These are phyloP conservation scores for Grantiella picta DNA, from an alignment of 2,113 vertebrate species.

Conservation along the genomic window DNA sequence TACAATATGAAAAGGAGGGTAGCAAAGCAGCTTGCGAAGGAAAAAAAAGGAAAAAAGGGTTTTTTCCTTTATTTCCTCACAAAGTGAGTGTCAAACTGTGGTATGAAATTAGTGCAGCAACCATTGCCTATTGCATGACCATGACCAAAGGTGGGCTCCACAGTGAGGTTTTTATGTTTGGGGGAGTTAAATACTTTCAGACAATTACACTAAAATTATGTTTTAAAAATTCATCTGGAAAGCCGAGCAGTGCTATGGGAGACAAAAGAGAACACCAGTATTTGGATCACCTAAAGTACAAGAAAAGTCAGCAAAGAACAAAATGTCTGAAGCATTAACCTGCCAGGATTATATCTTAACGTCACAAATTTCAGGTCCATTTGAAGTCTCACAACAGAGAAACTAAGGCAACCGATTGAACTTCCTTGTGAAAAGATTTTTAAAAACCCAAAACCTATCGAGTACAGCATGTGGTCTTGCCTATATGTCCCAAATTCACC, in stretches of 20 bases:
- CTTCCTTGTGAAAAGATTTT: constrained; percentile 24
- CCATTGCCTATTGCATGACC: not conserved
- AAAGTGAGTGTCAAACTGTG: not conserved
- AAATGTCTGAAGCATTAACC: constrained; percentile 31
- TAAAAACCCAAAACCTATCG: not conserved
- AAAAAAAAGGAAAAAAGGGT: not conserved
- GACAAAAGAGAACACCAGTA: constrained; percentile 24
- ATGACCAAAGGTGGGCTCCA: rapidly evolving
- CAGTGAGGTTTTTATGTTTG: not conserved
- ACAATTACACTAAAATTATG: not conserved
- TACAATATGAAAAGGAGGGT: not conserved
- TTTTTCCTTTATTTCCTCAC: not conserved
- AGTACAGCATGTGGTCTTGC: constrained; percentile 21
- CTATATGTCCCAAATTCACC: constrained; percentile 23
- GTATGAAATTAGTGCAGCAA: not conserved
- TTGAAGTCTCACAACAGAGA: constrained; percentile 58
- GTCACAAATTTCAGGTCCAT: constrained; percentile 35
- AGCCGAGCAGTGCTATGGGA: not conserved
- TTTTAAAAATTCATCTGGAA: not conserved
- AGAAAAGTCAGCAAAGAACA: constrained; percentile 7
- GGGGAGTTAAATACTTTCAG: not conserved
- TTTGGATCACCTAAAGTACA: constrained; percentile 1
- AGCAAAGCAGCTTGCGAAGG: not conserved
- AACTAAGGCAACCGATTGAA: constrained; percentile 9
- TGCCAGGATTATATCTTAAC: constrained; percentile 21